Percentiles rank a stretch among this genome's conserved stretches.
phyloP scores from a whole-genome alignment of 2,888 invertebrate genomes.

The Campoletis raptor region DNA sequence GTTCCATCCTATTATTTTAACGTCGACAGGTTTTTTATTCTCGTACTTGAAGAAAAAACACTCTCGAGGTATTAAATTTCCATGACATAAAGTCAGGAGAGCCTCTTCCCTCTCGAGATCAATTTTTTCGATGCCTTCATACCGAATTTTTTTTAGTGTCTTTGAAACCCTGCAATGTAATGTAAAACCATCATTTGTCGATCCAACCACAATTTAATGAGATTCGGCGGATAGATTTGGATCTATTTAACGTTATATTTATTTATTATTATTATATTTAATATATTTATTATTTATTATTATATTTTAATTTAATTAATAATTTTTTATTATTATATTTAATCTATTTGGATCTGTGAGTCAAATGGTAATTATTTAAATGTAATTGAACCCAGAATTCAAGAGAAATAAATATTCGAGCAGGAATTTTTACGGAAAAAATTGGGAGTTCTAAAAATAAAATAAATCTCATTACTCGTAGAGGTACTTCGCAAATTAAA shows the following conservation, averaged over 20 bases:
- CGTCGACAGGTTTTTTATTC: slow-evolving; percentile 74
- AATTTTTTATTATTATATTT: too few relatives aligned
- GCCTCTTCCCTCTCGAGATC: slow-evolving; percentile 66
- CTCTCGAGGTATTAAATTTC: slow-evolving; percentile 71
- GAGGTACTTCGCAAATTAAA: neutral
- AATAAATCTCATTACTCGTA: neutral
- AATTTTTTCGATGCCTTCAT: slow-evolving; percentile 33
- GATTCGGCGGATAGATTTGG: neutral
- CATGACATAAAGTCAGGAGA: slow-evolving; percentile 78
- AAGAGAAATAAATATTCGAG: neutral
- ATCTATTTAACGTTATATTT: too few relatives aligned
- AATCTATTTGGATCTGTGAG: too few relatives aligned
- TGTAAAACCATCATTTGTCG: neutral
- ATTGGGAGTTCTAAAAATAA: neutral
- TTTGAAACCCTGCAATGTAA: slow-evolving; percentile 68
- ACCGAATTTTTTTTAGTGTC: slow-evolving; percentile 61
- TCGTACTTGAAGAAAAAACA: slow-evolving; percentile 77
- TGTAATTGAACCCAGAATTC: neutral
- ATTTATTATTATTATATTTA: too few relatives aligned
- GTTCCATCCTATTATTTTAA: slow-evolving; percentile 80
- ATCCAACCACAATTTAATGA: neutral
- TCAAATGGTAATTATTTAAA: neutral
- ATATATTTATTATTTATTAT: too few relatives aligned
- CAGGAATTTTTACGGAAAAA: neutral
- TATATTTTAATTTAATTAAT: too few relatives aligned